Conservation (phyloP, 2,888 invertebrate species). For the Hirtodrosophila histrioides region DNA sequence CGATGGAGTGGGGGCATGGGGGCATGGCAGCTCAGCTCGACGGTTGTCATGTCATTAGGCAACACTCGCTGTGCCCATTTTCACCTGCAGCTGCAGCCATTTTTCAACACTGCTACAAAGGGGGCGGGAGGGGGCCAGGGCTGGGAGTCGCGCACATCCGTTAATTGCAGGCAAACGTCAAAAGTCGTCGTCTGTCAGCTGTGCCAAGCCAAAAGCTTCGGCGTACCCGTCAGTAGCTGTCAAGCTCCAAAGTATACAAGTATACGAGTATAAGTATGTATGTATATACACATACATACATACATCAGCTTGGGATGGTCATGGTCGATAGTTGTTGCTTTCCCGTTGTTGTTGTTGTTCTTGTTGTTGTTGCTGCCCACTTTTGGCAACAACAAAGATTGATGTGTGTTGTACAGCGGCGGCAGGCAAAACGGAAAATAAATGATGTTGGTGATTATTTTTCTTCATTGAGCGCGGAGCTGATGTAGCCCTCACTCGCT, state of each 20-base stretch:
- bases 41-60: slow-evolving; percentile 74
- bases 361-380: slow-evolving; percentile 56
- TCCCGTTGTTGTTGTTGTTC: slow-evolving; percentile 27
- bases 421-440: slow-evolving; percentile 82
- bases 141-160: slow-evolving; percentile 55
- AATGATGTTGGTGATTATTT: slow-evolving; percentile 84
- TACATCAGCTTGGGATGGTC: slow-evolving; percentile 51
- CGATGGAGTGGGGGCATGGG: slow-evolving; percentile 6
- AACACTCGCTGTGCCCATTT: slow-evolving; percentile 68
- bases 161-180: slow-evolving; percentile 83
- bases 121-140: too few relatives aligned
- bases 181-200: slow-evolving; percentile 80
- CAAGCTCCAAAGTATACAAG: slow-evolving; percentile 47
- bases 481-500: slow-evolving; percentile 28
- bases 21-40: slow-evolving; percentile 22
- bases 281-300: slow-evolving; percentile 14
- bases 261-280: slow-evolving; percentile 24
- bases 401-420: slow-evolving; percentile 79
- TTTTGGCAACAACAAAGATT: slow-evolving; percentile 81
- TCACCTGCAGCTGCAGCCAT: slow-evolving; percentile 68
- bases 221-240: slow-evolving; percentile 71
- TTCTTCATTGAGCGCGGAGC: slow-evolving; percentile 81
- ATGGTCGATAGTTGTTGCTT: slow-evolving; percentile 70
- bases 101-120: slow-evolving; percentile 68
- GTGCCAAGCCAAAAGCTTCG: slow-evolving; percentile 64